These are phyloP conservation scores for Brachionus plicatilis DNA, from an alignment of 1,140 invertebrate genomes.

Conservation along the genomic window DNA sequence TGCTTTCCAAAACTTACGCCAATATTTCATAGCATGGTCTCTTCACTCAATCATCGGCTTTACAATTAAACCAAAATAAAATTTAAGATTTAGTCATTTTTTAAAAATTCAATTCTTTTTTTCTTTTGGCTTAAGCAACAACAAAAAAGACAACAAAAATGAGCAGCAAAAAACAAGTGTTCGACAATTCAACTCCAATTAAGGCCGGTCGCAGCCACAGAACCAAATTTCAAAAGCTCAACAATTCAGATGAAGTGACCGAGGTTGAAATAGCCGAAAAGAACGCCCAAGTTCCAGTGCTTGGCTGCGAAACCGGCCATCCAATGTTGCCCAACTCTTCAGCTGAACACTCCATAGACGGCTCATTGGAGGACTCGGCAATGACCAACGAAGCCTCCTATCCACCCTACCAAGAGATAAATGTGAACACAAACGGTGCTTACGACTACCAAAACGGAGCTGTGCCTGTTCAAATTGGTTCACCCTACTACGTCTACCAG, in stretches of 20 bases:
- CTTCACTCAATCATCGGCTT: not conserved
- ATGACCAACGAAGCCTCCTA: not conserved
- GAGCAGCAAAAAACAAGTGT: slow-evolving; percentile 17
- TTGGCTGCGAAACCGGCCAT: not conserved
- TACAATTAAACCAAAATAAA: not conserved
- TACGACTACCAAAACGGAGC: not conserved
- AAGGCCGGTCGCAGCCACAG: not conserved
- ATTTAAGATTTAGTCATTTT: not conserved
- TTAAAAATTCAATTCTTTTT: not conserved
- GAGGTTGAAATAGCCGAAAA: not conserved
- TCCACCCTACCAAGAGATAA: slow-evolving; percentile 4
- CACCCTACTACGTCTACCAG: slow-evolving; percentile 14
- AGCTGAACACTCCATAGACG: not conserved
- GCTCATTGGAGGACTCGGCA: not conserved
- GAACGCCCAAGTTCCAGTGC: not conserved
- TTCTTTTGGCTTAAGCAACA: not conserved
- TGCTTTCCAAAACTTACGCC: not conserved
- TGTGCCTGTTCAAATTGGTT: slow-evolving; percentile 22
- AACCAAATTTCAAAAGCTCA: not conserved
- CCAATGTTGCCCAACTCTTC: not conserved
- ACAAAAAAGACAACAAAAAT: not conserved
- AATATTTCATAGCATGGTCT: not conserved
- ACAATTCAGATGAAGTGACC: not conserved
- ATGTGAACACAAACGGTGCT: not conserved
- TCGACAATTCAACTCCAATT: slow-evolving; percentile 4